Evolutionary conservation across 2,113 vertebrate genomes (phyloP).

Genomic region (Copsychus sechellarum): DNA sequence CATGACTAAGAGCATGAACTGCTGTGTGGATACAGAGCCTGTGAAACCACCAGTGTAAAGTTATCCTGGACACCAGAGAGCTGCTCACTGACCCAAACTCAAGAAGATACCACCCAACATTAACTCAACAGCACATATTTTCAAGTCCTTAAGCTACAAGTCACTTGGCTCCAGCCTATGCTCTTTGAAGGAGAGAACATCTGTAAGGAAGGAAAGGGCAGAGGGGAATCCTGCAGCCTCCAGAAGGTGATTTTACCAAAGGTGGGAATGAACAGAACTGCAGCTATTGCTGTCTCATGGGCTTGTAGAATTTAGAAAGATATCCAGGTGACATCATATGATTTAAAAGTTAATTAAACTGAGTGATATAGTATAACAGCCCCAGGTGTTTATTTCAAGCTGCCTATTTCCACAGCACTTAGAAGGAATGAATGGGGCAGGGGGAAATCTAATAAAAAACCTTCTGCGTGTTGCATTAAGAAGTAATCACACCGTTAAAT

Average conservation of each 20-base stretch:
- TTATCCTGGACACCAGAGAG: background rate
- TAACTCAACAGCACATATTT: background rate
- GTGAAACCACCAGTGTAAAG: background rate
- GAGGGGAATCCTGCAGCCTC: background rate
- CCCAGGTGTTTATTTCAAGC: slow-evolving; percentile 70
- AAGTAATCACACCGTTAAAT: slow-evolving; percentile 66
- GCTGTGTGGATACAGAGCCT: background rate
- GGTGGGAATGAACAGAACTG: background rate
- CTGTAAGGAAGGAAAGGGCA: background rate
- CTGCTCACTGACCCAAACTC: background rate
- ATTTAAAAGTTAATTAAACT: slow-evolving; percentile 79
- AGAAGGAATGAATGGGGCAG: slow-evolving; percentile 40
- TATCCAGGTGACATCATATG: slow-evolving; percentile 46
- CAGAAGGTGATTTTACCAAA: background rate
- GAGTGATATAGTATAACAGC: slow-evolving; percentile 60
- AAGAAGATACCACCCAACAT: background rate
- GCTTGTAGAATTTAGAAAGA: slow-evolving; percentile 8
- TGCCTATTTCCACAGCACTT: slow-evolving; percentile 19
- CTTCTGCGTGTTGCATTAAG: slow-evolving; percentile 52
- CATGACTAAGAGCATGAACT: background rate
- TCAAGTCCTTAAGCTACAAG: background rate
- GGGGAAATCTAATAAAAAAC: slow-evolving; percentile 66
- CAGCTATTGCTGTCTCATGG: background rate
- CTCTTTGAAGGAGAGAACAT: background rate
- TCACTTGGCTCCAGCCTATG: background rate